Evolutionary conservation across 2,797 vertebrate species (phyloP).

Genomic region (Coregonus sp.): DNA sequence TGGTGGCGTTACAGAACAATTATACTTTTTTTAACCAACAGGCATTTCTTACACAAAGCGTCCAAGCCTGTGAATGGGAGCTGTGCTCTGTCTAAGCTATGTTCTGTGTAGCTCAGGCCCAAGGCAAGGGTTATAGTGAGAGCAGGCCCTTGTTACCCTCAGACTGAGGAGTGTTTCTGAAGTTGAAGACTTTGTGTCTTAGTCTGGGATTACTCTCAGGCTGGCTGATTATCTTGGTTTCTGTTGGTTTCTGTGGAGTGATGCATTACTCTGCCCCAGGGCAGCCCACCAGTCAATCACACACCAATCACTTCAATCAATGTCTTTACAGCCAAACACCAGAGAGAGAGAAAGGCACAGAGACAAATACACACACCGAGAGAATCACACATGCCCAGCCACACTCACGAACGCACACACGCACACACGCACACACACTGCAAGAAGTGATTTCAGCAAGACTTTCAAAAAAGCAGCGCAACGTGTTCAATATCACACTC

Average conservation of each 20-base stretch:
- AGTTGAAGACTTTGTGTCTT: constrained; percentile 41
- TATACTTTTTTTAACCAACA: constrained; percentile 14
- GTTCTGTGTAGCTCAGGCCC: not conserved
- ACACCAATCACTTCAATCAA: constrained; percentile 64
- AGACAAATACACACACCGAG: constrained; percentile 16
- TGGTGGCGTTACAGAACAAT: not conserved
- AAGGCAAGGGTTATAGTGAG: constrained; percentile 29
- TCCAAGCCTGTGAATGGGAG: not conserved
- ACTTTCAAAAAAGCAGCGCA: not conserved
- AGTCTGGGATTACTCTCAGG: constrained; percentile 40
- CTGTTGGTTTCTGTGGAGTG: constrained; percentile 52
- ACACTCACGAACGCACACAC: constrained; percentile 24
- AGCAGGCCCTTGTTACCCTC: constrained; percentile 52
- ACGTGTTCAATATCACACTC: not conserved
- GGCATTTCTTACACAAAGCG: constrained; percentile 7
- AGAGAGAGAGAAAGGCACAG: constrained; percentile 4
- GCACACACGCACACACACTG: constrained; percentile 22
- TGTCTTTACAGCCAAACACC: constrained; percentile 52
- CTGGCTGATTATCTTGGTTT: constrained; percentile 42
- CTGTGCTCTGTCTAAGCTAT: not conserved
- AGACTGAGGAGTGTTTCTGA: constrained; percentile 24
- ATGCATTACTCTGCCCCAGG: constrained; percentile 66
- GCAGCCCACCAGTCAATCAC: constrained; percentile 69
- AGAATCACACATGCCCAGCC: constrained; percentile 42
- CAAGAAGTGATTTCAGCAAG: no score